Evolutionary conservation across 2,888 invertebrate species (phyloP).

Genomic region (Cryptophagus acutangulus): DNA sequence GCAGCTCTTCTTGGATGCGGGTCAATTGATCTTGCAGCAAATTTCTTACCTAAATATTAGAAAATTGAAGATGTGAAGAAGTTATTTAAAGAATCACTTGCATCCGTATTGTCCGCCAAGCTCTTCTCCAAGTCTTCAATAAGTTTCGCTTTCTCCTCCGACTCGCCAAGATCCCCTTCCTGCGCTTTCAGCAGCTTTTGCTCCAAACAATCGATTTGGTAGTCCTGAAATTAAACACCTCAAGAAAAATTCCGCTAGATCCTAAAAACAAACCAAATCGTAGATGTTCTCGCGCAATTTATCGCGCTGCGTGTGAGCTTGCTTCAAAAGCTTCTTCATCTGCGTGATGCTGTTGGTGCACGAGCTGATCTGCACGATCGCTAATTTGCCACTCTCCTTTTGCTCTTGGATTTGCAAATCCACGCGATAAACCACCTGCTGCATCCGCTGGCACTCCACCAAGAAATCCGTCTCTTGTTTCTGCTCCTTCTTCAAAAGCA

Average conservation of each 20-base stretch:
- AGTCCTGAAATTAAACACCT: background rate
- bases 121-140: slow-evolving; percentile 45
- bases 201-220: slow-evolving; percentile 46
- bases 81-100: slow-evolving; percentile 13
- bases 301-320: slow-evolving; percentile 50
- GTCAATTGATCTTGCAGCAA: slow-evolving; percentile 51
- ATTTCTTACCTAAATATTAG: slow-evolving; percentile 24
- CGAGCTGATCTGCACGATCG: slow-evolving; percentile 51
- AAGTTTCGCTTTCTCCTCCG: slow-evolving; percentile 44
- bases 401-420: slow-evolving; percentile 50
- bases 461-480: slow-evolving; percentile 49
- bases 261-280: slow-evolving; percentile 52
- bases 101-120: slow-evolving; percentile 45
- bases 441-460: slow-evolving; percentile 50
- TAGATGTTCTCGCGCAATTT: slow-evolving; percentile 58
- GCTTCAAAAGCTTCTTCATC: slow-evolving; percentile 48
- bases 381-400: slow-evolving; percentile 48
- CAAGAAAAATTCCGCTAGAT: no score
- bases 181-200: slow-evolving; percentile 43
- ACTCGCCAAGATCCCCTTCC: slow-evolving; percentile 37
- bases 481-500: slow-evolving; percentile 57
- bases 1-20: slow-evolving; percentile 56
- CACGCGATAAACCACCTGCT: slow-evolving; percentile 51
- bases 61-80: slow-evolving; percentile 4
- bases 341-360: slow-evolving; percentile 47